Base-by-base conservation (phyloP, 2,888 invertebrate species). In the Oxycera nigricornis region DNA sequence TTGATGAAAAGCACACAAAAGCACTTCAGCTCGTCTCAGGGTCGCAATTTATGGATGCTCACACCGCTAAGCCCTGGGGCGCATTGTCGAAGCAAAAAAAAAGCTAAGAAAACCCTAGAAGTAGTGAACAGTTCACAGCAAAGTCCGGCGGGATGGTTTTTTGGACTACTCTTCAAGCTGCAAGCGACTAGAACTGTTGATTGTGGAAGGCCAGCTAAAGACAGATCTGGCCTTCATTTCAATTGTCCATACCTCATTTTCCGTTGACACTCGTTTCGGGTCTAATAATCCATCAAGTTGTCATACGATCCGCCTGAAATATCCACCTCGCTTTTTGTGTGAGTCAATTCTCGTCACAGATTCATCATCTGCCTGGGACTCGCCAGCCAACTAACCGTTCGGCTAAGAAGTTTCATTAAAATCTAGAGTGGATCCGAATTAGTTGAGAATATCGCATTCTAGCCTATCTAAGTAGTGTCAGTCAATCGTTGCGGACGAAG, bases 261-360 rank as follows among this genome's bases (percentile, higher is more conserved):
- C 61, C 39, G 41, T 72, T 72, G 72, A 72, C 72, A 59, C 41
- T 72, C 52, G 50, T 31, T 50, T 72, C 55, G 41, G 26, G 28
- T 72, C 59, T 59, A 59, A 72, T 72, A 72, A 72, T 72, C 72
- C 72, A 72, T 72, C 72, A 72, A 72, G 24, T 41, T 72, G 72
- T 59, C 72, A 72, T 59, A 61, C 30, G 61, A 72, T 72, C 39
- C 22, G 31, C 70, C 41, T 30, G 30, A 4, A 17, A 46, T 55
- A 28, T 35, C 26, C 46, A 28, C 46, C 39, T 35, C 28, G 14
- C 11, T 55, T 55, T 72, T 20, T 52, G 20, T 35, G 35, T 72
- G 22, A 55, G 6, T 26, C 41, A 31, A 26, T 59, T 30, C 72
- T 28, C 26, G 52, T 17, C 50, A 7, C 68, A 50, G 31, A 68